Evolutionary conservation across 2,113 vertebrate species (phyloP).

Genomic region (Serilophus lunatus): DNA sequence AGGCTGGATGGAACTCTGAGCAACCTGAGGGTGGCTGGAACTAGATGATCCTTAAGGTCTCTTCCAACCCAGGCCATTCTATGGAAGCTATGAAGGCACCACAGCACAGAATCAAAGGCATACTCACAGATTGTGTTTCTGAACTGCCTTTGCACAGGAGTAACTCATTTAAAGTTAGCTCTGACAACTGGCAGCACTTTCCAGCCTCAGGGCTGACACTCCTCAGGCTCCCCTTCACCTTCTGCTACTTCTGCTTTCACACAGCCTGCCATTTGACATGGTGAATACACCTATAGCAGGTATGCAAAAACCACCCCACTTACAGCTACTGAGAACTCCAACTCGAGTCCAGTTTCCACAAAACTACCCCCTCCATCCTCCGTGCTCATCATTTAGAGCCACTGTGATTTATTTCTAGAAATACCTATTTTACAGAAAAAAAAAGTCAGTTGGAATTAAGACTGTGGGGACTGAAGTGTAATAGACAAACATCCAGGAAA

Average conservation of each 20-base stretch:
- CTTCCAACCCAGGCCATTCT: not conserved
- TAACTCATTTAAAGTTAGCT: not conserved
- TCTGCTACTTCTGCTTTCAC: not conserved
- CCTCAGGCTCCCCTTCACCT: not conserved
- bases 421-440: not conserved
- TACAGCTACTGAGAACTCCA: not conserved
- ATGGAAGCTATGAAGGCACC: not conserved
- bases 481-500: not conserved
- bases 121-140: not conserved
- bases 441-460: not conserved
- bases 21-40: not conserved
- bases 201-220: not conserved
- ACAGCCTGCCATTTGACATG: not conserved
- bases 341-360: not conserved
- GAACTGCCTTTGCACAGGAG: not conserved
- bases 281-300: not conserved
- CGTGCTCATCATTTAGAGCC: not conserved
- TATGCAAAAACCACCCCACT: not conserved
- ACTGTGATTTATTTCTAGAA: not conserved
- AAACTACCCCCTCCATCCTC: not conserved
- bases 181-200: fast-evolving
- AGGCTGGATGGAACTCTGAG: not conserved
- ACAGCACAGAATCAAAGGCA: not conserved
- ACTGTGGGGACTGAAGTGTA: not conserved
- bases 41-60: not conserved